Base-by-base conservation (phyloP, 2,888 invertebrate genomes). In the Liodrosophila aerea region DNA sequence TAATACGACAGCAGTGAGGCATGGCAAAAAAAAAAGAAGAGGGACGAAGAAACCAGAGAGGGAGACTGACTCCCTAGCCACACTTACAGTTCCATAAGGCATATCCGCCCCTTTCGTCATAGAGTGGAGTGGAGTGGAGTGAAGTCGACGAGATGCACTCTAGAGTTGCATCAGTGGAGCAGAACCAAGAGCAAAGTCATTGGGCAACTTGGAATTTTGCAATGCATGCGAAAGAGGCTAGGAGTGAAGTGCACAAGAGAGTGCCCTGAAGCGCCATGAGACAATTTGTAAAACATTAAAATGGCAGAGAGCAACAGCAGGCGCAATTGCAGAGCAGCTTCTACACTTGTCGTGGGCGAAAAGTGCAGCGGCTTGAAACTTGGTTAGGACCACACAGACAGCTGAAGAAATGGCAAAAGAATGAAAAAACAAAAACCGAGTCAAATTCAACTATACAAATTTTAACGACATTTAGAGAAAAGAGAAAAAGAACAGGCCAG, bases 221-320 rank as follows among this genome's bases (percentile, higher is more conserved):
- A 27, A 12, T 11, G 13, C 13, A 7, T 1, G 15, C 7, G 15
- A 12, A 5, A 4, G 11, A 2, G 36, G 15, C 9, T 8, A 13
- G 16, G 37, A 16, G 44, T 4, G 8, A 31, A 9, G 7, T 37
- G 43, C 13, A 18, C 46, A 62, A 54, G 62, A 51, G 66, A 56
- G 71, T 12, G 18, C 39, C 75, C 77, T 63, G 30, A 56, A 77
- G 77, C 65, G 68, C 33, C 61, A 57, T 53, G 72, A 66, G 69
- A 76, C 77, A 77, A 70, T 76, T 81, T 80, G 75, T 73, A 64
- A 57, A 74, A 64, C 57, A 76, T 76, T 80, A 80, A 67, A 73
- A 71, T 75, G 71, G 62, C n/a, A 12, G 12, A 27, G 40, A n/a
- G n/a, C 18, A 40, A n/a, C n/a, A n/a, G n/a, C n/a, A n/a, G n/a